Percentiles rank a stretch among this genome's conserved stretches.
phyloP scores from a whole-genome alignment of 2,113 vertebrate species.

The Camelus dromedarius region DNA sequence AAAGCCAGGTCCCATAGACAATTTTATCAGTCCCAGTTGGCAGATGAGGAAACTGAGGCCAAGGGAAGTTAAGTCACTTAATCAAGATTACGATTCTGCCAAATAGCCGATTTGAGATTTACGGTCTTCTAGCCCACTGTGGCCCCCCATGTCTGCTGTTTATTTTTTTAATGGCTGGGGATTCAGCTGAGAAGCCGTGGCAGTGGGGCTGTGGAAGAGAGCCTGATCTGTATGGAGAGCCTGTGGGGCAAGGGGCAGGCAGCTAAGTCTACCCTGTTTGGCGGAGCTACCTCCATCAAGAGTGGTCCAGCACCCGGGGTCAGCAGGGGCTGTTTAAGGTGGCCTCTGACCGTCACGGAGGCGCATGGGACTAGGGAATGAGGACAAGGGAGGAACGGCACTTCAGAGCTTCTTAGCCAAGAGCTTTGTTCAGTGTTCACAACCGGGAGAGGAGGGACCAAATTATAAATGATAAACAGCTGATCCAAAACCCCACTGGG shows the following conservation, averaged over 20 bases:
- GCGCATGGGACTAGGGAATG: rapidly evolving
- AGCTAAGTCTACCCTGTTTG: neutral
- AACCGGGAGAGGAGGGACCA: neutral
- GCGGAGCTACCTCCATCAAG: neutral
- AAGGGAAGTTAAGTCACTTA: neutral
- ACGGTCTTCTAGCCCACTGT: no score
- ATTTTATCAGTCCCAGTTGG: neutral
- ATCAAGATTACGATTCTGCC: neutral
- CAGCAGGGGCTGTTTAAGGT: rapidly evolving
- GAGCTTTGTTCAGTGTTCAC: neutral
- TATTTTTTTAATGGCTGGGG: neutral
- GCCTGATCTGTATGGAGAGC: neutral
- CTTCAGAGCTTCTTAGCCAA: neutral
- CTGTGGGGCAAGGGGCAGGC: rapidly evolving
- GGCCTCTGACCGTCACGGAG: neutral
- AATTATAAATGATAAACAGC: no score
- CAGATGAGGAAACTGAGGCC: neutral
- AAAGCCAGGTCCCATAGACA: neutral
- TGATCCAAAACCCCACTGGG: neutral
- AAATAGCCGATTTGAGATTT: neutral
- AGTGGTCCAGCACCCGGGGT: rapidly evolving
- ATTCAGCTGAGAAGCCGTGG: neutral
- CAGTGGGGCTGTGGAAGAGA: rapidly evolving
- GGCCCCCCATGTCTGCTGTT: neutral
- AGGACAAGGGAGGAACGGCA: neutral